Conservation (phyloP, 2,888 invertebrate species). For the Tachina grossa region DNA sequence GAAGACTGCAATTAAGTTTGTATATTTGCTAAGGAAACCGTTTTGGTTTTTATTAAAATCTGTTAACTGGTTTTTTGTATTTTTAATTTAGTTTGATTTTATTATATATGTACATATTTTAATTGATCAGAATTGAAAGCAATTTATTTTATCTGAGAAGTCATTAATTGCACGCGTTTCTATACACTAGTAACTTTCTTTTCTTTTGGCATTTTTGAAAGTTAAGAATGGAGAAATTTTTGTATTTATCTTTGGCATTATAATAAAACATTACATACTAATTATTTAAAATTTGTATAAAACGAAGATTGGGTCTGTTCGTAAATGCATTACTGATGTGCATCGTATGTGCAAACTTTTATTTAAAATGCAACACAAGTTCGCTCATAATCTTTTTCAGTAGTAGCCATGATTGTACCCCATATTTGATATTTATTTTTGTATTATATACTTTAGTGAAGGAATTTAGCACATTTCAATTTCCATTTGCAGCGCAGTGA, state of each 20-base stretch:
- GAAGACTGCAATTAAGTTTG: conserved; percentile 12
- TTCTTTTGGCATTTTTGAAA: not conserved
- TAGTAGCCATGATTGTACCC: too few species aligned
- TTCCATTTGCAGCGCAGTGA: too few species aligned
- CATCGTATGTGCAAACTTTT: too few species aligned
- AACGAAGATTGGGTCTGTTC: too few species aligned
- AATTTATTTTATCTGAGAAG: not conserved
- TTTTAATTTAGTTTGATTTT: conserved; percentile 12
- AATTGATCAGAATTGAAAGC: not conserved
- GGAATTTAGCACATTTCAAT: too few species aligned
- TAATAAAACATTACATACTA: not conserved
- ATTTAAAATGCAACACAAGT: too few species aligned
- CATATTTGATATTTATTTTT: too few species aligned
- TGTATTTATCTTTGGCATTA: not conserved
- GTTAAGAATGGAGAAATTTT: not conserved
- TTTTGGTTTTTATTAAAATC: conserved; percentile 56
- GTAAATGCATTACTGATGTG: too few species aligned
- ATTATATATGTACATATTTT: not conserved
- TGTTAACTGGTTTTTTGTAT: conserved; percentile 14
- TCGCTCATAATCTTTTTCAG: too few species aligned
- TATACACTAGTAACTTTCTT: not conserved
- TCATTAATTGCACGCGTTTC: not conserved
- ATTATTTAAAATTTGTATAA: too few species aligned
- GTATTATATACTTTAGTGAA: too few species aligned
- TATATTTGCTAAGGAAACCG: conserved; percentile 10